Evolutionary conservation across 1,140 invertebrate genomes (phyloP).

Genomic region (Leptinotarsa defecta): DNA sequence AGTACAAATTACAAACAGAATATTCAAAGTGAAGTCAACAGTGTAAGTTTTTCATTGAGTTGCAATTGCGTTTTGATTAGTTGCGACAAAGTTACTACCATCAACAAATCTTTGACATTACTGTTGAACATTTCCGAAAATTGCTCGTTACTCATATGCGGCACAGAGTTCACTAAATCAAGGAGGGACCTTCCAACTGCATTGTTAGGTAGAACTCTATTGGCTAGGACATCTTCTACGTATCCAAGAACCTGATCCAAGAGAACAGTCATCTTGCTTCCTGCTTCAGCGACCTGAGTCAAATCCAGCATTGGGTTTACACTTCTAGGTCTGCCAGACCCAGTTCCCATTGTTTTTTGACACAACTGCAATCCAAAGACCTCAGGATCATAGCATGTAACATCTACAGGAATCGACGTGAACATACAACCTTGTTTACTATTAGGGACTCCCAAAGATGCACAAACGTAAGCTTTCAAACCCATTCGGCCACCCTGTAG

Average conservation of each 20-base stretch:
- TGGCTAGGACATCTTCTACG: constrained; percentile 84
- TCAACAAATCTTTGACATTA: constrained; percentile 94
- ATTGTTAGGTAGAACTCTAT: constrained; percentile 75
- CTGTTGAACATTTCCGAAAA: constrained; percentile 95
- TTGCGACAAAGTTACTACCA: constrained; percentile 94
- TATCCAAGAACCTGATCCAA: constrained; percentile 83
- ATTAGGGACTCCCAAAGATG: constrained; percentile 58
- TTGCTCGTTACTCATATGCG: constrained; percentile 85
- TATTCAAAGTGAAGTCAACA: constrained; percentile 71
- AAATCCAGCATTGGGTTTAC: constrained; percentile 86
- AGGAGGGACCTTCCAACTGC: constrained; percentile 83
- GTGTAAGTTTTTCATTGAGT: constrained; percentile 91
- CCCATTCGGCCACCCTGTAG: constrained; percentile 81
- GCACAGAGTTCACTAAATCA: constrained; percentile 88
- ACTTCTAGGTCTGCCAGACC: constrained; percentile 61
- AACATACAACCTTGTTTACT: constrained; percentile 96
- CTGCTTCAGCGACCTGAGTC: constrained; percentile 76
- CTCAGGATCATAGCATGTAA: constrained; percentile 89
- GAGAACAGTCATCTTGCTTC: constrained; percentile 73
- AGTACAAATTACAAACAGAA: not conserved
- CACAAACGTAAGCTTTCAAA: constrained; percentile 86
- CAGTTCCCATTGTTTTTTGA: constrained; percentile 72
- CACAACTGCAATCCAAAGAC: constrained; percentile 78
- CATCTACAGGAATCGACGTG: constrained; percentile 85
- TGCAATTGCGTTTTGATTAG: constrained; percentile 95